These are phyloP conservation scores for Microtus oregoni DNA, from an alignment of 2,113 vertebrate genomes.

Conservation along the genomic window DNA sequence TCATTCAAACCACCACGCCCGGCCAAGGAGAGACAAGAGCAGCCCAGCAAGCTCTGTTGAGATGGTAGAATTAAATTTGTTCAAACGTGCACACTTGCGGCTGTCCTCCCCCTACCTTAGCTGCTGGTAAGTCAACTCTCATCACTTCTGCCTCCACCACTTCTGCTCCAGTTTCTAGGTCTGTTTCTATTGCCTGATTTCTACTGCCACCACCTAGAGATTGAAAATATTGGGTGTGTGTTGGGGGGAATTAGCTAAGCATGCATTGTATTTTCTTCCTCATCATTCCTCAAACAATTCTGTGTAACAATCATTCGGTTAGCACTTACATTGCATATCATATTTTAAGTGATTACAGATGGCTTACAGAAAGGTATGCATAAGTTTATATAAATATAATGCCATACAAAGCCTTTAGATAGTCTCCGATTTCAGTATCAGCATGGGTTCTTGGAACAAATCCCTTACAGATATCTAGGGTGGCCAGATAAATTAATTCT, in stretches of 20 bases:
- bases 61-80: fast-evolving
- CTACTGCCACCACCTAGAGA: neutral
- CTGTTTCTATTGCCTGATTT: neutral
- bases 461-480: neutral
- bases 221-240: neutral
- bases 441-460: neutral
- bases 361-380: neutral
- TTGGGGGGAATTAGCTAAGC: neutral
- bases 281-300: neutral
- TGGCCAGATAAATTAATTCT: neutral
- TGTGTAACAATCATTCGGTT: neutral
- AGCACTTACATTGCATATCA: neutral
- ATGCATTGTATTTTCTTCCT: neutral
- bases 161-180: neutral
- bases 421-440: too few species aligned
- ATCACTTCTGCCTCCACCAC: neutral
- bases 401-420: too few species aligned
- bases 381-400: neutral
- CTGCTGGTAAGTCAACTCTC: neutral
- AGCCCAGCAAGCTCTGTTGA: neutral
- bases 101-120: neutral
- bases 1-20: neutral
- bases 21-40: neutral
- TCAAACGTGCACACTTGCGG: neutral
- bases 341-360: neutral